A percentile compares a stretch with the other conserved stretches of the same genome.
These are phyloP conservation scores for Tapirus indicus DNA, from an alignment of 2,797 vertebrate species.

Conservation along the genomic window DNA sequence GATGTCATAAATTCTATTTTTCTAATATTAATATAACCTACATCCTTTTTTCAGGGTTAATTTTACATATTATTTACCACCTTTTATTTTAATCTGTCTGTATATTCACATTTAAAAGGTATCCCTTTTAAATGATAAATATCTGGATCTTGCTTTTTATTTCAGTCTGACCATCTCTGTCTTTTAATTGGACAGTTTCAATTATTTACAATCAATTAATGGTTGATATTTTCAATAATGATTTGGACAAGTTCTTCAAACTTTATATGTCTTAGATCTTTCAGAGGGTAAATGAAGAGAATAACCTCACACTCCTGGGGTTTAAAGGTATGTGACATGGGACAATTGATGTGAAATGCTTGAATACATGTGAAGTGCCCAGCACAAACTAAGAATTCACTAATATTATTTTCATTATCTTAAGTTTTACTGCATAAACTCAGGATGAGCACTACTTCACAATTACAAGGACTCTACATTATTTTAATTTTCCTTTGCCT, in stretches of 20 bases:
- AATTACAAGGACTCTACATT: neutral
- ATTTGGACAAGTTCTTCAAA: neutral
- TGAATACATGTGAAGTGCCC: neutral
- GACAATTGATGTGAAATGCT: neutral
- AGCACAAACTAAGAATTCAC: neutral
- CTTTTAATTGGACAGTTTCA: neutral
- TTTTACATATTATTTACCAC: neutral
- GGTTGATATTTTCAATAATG: neutral
- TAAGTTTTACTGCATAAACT: neutral
- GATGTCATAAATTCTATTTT: neutral
- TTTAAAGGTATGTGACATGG: neutral
- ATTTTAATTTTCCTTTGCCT: neutral
- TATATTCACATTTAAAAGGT: neutral
- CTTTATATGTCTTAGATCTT: neutral
- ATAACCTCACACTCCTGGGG: neutral
- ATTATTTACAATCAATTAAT: neutral
- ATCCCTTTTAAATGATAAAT: neutral
- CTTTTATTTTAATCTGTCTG: neutral
- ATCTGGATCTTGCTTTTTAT: neutral
- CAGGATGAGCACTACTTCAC: neutral
- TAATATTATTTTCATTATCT: neutral
- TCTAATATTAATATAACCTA: neutral
- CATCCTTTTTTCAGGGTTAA: neutral
- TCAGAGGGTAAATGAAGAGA: neutral
- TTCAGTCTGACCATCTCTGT: neutral